phyloP scores from a whole-genome alignment of 2,113 vertebrate genomes.

The Onychostoma macrolepis region DNA sequence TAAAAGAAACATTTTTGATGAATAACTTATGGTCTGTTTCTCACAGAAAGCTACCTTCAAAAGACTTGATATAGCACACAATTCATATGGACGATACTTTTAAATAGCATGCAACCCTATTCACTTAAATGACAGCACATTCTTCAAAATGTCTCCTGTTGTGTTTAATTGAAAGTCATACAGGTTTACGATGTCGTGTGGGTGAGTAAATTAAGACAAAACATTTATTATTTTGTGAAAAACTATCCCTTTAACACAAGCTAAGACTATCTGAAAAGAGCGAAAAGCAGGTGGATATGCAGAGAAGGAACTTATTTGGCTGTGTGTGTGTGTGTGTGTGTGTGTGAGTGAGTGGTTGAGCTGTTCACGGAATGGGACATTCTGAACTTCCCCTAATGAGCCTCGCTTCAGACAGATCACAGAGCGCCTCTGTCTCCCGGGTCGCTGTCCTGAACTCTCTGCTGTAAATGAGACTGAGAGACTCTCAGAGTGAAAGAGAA shows the following conservation, averaged over 20 bases:
- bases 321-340: slow-evolving; percentile 25
- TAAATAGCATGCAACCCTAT: not conserved
- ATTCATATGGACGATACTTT: not conserved
- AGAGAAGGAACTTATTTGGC: not conserved
- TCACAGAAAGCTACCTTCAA: not conserved
- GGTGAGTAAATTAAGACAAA: not conserved
- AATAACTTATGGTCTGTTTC: too few relatives aligned
- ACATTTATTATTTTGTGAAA: not conserved
- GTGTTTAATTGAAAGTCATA: not conserved
- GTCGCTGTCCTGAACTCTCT: slow-evolving; percentile 19
- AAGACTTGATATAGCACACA: not conserved
- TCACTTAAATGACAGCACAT: not conserved
- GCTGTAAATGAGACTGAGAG: slow-evolving; percentile 5
- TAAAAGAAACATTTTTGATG: not conserved
- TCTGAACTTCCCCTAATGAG: slow-evolving; percentile 45
- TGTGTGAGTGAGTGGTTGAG: not conserved
- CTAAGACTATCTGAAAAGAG: not conserved
- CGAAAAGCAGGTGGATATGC: not conserved
- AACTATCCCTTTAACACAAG: not conserved
- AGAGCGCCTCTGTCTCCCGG: slow-evolving; percentile 5
- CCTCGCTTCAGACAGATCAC: slow-evolving; percentile 23
- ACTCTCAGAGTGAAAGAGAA: not conserved
- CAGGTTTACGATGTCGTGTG: too few relatives aligned
- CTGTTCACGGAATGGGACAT: slow-evolving; percentile 11
- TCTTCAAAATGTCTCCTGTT: not conserved